Percentiles rank a stretch among this genome's conserved stretches.
Conservation (phyloP, 2,888 invertebrate genomes). For the Nemotelus nigrinus region DNA sequence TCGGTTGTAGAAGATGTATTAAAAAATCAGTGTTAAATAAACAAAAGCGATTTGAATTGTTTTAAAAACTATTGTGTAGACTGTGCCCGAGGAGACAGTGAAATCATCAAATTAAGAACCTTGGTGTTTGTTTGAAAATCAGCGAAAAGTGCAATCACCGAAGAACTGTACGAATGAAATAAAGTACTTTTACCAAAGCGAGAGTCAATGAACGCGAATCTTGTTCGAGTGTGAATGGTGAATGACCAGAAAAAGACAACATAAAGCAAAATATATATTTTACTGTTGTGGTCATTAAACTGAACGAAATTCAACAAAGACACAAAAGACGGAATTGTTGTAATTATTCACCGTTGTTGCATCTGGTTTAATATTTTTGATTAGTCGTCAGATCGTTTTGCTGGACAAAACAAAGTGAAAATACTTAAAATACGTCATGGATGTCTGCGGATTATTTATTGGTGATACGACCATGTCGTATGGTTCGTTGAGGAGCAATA, state of each 20-base stretch:
- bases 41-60: too few relatives aligned
- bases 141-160: too few relatives aligned
- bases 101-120: too few relatives aligned
- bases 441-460: constrained; percentile 67
- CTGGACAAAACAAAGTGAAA: constrained; percentile 16
- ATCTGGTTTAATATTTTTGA: constrained; percentile 1
- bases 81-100: too few relatives aligned
- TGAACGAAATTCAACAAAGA: constrained; percentile 14
- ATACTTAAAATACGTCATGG: constrained; percentile 62
- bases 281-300: constrained; percentile 14
- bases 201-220: constrained; percentile 51
- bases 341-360: constrained; percentile 35
- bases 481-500: constrained; percentile 65
- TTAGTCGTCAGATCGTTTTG: not conserved
- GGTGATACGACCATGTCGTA: constrained; percentile 67
- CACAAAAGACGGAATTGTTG: constrained; percentile 10
- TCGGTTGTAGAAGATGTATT: too few relatives aligned
- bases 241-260: constrained; percentile 22
- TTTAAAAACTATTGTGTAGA: too few relatives aligned
- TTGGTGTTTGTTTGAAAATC: too few relatives aligned
- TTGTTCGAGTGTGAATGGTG: constrained; percentile 29
- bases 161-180: too few relatives aligned
- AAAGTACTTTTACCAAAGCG: too few relatives aligned
- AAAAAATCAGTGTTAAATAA: too few relatives aligned
- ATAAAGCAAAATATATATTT: not conserved